A percentile compares a stretch with the other conserved stretches of the same genome.
Evolutionary conservation across 1,140 invertebrate species (phyloP).

Genomic region (Drosophila orosa): DNA sequence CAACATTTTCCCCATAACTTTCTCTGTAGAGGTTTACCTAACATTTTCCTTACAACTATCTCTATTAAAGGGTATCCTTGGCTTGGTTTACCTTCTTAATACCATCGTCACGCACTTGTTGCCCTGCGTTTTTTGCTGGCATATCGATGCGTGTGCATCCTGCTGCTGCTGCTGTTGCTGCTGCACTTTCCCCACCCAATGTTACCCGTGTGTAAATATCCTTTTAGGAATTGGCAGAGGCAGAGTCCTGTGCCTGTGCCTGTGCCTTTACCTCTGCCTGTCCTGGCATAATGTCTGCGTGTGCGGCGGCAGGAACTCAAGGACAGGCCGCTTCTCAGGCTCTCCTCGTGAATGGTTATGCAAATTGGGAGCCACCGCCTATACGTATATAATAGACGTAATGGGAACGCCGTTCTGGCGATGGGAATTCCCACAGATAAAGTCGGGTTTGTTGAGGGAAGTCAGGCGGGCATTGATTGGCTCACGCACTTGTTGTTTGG

Average conservation of each 20-base stretch:
- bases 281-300: constrained; percentile 27
- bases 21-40: not conserved
- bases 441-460: not conserved
- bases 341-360: constrained; percentile 40
- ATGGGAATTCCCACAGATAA: constrained; percentile 41
- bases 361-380: constrained; percentile 40
- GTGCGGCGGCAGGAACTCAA: constrained; percentile 17
- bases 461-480: constrained; percentile 32
- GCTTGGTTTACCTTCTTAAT: too few relatives aligned
- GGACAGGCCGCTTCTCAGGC: constrained; percentile 43
- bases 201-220: not conserved
- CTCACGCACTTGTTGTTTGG: constrained; percentile 72
- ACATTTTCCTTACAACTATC: too few relatives aligned
- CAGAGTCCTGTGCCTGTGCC: constrained; percentile 7
- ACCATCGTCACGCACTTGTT: constrained; percentile 56
- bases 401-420: constrained; percentile 26
- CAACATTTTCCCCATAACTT: not conserved
- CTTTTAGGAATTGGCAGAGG: constrained; percentile 2
- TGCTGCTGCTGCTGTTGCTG: not conserved
- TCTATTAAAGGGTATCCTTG: constrained; percentile 9
- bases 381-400: constrained; percentile 7
- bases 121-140: constrained; percentile 36
- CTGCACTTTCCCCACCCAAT: constrained; percentile 9
- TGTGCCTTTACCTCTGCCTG: constrained; percentile 26
- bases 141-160: constrained; percentile 42